Evolutionary conservation across 2,797 vertebrate genomes (phyloP).

Genomic region (Muscicapa comitata): DNA sequence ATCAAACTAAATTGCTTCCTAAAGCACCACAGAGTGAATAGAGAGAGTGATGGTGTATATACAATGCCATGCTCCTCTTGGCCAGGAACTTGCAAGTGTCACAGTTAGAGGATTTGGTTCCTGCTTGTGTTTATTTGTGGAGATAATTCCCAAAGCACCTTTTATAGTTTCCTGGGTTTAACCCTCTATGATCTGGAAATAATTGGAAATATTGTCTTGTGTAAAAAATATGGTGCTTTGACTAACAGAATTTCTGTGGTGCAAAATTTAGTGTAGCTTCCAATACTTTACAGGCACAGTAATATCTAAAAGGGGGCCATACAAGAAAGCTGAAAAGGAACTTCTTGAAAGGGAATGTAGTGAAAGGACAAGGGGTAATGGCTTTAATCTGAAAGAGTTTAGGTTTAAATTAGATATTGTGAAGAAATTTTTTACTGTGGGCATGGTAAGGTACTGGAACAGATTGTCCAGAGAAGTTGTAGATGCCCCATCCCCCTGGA

Average conservation of each 20-base stretch:
- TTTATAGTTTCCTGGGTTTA: not conserved
- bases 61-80: not conserved
- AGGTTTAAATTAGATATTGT: not conserved
- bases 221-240: constrained; percentile 18
- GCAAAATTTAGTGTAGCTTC: constrained; percentile 5
- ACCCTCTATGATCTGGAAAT: not conserved
- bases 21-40: not conserved
- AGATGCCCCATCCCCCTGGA: not conserved
- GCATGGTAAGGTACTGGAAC: not conserved
- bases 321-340: not conserved
- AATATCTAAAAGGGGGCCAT: not conserved
- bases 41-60: not conserved
- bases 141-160: not conserved
- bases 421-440: not conserved
- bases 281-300: not conserved
- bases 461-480: not conserved
- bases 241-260: not conserved
- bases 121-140: not conserved
- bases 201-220: constrained; percentile 2
- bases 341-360: not conserved
- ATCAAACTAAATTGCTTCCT: constrained; percentile 12
- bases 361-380: not conserved
- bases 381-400: not conserved
- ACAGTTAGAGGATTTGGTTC: not conserved
- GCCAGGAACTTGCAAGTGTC: not conserved